Evolutionary conservation across 2,888 invertebrate genomes (phyloP).

Genomic region (Cynaeus angustus): DNA sequence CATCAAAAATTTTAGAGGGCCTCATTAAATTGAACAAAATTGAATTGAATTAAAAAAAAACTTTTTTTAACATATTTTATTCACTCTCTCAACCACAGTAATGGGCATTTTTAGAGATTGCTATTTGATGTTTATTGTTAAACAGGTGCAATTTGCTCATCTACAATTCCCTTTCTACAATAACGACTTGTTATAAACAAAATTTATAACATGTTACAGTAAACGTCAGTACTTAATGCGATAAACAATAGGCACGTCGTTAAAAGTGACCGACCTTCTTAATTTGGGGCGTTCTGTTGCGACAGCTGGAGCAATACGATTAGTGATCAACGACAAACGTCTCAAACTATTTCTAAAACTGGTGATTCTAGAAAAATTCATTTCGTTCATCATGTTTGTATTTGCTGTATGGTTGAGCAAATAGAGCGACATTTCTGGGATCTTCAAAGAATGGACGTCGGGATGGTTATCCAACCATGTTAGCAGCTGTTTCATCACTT

Average conservation of each 20-base stretch:
- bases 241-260: slow-evolving; percentile 63
- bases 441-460: slow-evolving; percentile 57
- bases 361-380: slow-evolving; percentile 58
- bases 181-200: neutral
- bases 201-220: neutral
- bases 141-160: too few species aligned
- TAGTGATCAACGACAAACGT: slow-evolving; percentile 59
- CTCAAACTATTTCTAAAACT: slow-evolving; percentile 63
- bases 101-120: too few species aligned
- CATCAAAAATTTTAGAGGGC: too few species aligned
- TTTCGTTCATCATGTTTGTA: slow-evolving; percentile 58
- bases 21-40: too few species aligned
- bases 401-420: slow-evolving; percentile 59
- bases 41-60: too few species aligned
- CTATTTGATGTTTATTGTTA: too few species aligned
- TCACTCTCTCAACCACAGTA: too few species aligned
- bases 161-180: neutral
- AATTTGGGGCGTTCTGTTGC: slow-evolving; percentile 36
- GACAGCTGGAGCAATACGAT: slow-evolving; percentile 53
- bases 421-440: slow-evolving; percentile 63
- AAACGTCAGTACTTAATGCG: slow-evolving; percentile 53
- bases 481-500: slow-evolving; percentile 63
- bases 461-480: slow-evolving; percentile 63
- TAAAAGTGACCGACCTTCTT: slow-evolving; percentile 63
- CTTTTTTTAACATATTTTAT: too few species aligned